Percentiles rank a stretch among this genome's conserved stretches.
phyloP scores from a whole-genome alignment of 2,113 vertebrate genomes.

The Cyanocitta stelleri region DNA sequence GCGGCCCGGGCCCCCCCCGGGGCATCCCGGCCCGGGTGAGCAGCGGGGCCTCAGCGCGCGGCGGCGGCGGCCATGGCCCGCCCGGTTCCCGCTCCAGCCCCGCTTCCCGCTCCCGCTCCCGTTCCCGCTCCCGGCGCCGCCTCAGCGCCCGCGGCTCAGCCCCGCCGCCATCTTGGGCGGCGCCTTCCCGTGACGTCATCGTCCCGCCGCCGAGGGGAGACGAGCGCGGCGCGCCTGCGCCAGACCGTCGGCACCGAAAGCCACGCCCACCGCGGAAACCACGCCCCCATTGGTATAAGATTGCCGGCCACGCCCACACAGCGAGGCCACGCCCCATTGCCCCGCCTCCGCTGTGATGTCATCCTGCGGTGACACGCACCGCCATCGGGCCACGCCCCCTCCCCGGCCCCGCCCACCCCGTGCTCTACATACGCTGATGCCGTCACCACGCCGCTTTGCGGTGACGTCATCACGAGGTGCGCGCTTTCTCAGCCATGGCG shows the following conservation, averaged over 20 bases:
- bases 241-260: fast-evolving
- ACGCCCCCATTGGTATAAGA: no score
- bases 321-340: fast-evolving
- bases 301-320: fast-evolving
- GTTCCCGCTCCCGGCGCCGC: not conserved
- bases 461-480: fast-evolving
- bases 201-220: not conserved
- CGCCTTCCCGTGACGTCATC: constrained; percentile 67
- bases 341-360: fast-evolving
- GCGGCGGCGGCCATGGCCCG: not conserved
- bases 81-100: not conserved
- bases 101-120: not conserved
- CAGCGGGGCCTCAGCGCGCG: not conserved
- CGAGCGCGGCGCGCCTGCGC: fast-evolving
- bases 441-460: fast-evolving
- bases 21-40: constrained; percentile 26
- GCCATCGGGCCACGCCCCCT: fast-evolving
- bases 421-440: fast-evolving
- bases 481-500: fast-evolving
- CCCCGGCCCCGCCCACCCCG: fast-evolving
- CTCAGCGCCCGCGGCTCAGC: constrained; percentile 62
- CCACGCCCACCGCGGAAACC: fast-evolving
- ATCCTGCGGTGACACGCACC: fast-evolving
- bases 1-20: constrained; percentile 41
- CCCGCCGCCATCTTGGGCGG: constrained; percentile 94